phyloP scores from a whole-genome alignment of 2,888 invertebrate species.

The Ferdinandea cuprea region DNA sequence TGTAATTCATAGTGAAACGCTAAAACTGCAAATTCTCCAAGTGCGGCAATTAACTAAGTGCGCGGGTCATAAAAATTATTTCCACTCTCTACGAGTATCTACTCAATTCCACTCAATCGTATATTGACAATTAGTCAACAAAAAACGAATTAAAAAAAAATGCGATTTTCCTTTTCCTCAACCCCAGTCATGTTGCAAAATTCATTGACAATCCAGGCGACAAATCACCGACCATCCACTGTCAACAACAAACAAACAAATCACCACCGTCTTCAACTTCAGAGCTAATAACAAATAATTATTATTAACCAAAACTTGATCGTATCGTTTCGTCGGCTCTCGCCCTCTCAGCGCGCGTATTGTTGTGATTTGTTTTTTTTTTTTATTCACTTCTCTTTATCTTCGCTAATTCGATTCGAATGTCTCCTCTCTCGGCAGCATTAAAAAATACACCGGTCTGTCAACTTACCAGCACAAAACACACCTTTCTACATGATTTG shows the following conservation, averaged over 20 bases:
- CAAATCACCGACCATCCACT: slow-evolving; percentile 11
- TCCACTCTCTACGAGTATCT: slow-evolving; percentile 30
- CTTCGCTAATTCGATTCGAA: not conserved
- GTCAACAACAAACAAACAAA: slow-evolving; percentile 1
- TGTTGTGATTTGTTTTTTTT: slow-evolving; percentile 40
- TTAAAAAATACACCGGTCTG: slow-evolving; percentile 29
- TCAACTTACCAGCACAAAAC: slow-evolving; percentile 54
- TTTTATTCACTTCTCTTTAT: slow-evolving; percentile 17
- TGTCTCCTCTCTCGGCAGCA: not conserved
- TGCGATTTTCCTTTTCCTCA: slow-evolving; percentile 24
- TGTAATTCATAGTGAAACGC: not conserved
- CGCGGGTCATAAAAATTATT: slow-evolving; percentile 25
- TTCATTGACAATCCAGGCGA: slow-evolving; percentile 40
- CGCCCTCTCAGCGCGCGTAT: slow-evolving; percentile 30
- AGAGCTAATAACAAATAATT: slow-evolving; percentile 25
- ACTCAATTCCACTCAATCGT: slow-evolving; percentile 28
- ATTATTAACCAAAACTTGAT: slow-evolving; percentile 38
- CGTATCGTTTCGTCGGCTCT: slow-evolving; percentile 13
- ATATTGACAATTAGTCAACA: slow-evolving; percentile 25
- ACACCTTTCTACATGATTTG: slow-evolving; percentile 65
- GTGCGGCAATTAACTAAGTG: not conserved
- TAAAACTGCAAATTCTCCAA: not conserved
- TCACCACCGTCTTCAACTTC: slow-evolving; percentile 14
- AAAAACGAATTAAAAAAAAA: slow-evolving; percentile 31
- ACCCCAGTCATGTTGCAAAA: not conserved